Base-by-base conservation (phyloP, 1,140 invertebrate species). In the Eupristina koningsbergeri region DNA sequence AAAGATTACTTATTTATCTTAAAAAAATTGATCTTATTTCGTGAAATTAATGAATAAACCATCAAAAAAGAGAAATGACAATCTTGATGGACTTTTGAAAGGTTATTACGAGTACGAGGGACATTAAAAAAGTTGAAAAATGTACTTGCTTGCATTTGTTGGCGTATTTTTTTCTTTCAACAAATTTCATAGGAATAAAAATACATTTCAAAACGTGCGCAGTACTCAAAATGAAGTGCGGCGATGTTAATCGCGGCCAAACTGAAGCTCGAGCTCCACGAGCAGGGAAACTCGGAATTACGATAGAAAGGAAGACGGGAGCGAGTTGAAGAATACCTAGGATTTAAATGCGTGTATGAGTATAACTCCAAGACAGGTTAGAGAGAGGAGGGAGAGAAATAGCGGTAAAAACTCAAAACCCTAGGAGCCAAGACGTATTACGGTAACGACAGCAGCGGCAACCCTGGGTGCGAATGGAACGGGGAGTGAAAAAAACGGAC, bases 331-430 rank as follows among this genome's bases (percentile, higher is more conserved):
- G 50, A 53, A 53, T 53, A 53, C 50, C 6, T 53, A 58, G 53
- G 22, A 26, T 26, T 75, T 75, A 53, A 50, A 75, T 31, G 47
- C 31, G 53, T 47, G 29, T 29, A 47, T 47, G 19, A 3, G 36
- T 31, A 13, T 19, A 26, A 58, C 22, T 58, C 22, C 53, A 26
- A 26, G 53, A 9, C 76, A 63, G 58, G 47, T 39, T 45, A 39
- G n/a, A 1, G 26, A 19, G 50, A 2, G 19, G 50, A 22, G 67
- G 11, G 3, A 3, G 36, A 26, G 39, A 53, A 41, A 1, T 77
- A 81, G 80, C 69, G 80, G 80, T 81, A 83, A 83, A 83, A 83
- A 77, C 41, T 50, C 74, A 1, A 50, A 53, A 53, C n/a, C 41
- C 64, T 47, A 39, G 77, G 0, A n/a, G 53, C 53, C 63, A 84